Base-by-base conservation (phyloP, 2,888 invertebrate species). In the Lasioglossum marginatum region DNA sequence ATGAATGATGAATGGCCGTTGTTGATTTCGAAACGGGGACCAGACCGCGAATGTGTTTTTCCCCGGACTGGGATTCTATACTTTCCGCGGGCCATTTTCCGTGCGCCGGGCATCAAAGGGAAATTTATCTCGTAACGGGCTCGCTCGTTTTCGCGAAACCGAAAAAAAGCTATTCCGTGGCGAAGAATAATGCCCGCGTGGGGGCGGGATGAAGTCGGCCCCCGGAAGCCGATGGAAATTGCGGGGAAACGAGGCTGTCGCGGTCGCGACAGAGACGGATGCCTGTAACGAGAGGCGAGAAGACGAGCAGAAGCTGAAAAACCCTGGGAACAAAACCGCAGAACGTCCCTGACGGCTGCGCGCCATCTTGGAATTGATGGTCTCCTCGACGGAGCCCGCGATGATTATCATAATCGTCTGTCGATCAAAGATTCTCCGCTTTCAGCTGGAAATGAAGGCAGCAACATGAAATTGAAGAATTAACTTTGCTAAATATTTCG, bases 191-290 rank as follows among this genome's bases (percentile, higher is more conserved):
- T 79, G 63, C 45, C n/a, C 34, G 72, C 16, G n/a, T 45, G 43
- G 60, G 60, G 60, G 63, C 34, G 48, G 79, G 72, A 79, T 63
- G 27, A 73, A 79, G 45, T 63, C 60, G 45, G 73, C 63, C 27
- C 72, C 79, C 45, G 79, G 79, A 79, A 79, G 72, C 79, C 72
- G 63, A 73, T 73, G 72, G 79, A 73, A 79, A 71, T 71, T 79
- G 79, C 72, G 73, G 63, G 79, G 79, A 79, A 79, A 79, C 79
- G 45, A 73, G 72, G 71, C 63, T 73, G 72, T 79, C 72, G 57
- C 45, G 37, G 3, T 27, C 16, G 60, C 12, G 79, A 79, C 79
- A 73, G 63, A 79, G 79, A 79, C 72, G 40, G 34, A 79, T 73
- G 79, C 72, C 72, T 43, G 60, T 63, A 73, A 73, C 72, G 79